Base-by-base conservation (phyloP, 2,113 vertebrate genomes). In the Morone chrysops region DNA sequence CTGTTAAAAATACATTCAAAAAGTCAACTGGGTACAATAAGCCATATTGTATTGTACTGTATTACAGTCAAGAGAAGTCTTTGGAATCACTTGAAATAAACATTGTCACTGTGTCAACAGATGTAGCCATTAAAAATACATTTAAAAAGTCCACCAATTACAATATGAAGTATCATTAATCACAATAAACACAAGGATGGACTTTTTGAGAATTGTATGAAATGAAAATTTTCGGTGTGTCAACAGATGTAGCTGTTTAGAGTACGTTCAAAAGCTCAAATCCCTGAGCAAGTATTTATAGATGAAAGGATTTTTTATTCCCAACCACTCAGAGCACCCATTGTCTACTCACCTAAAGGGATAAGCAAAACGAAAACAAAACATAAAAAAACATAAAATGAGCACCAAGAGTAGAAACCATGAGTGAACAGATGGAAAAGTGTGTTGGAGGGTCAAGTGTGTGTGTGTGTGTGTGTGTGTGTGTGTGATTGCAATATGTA, bases 401-500 rank as follows among this genome's bases (percentile, higher is more conserved):
- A 85, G 82, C 74, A 66, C 80, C 9, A 79, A 80, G 47, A 75
- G n/a, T 36, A 61, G 57, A 82, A 20, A 85, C 59, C 47, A 36
- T 22, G 14, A 77, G 31, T 65, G 82, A 93, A 92, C 92, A 93
- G 92, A 92, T 93, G 91, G 92, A 88, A 83, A 78, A 61, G 71
- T 76, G 70, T 87, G 83, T 86, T 38, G 31, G 53, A 69, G 78
- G 83, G 70, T 86, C 84, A 81, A 67, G 68, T 62, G 77, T 54
- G 70, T 43, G 40, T 63, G 76, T 51, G 71, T 41, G 38, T 51
- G 51, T 63, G 76, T 51, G 77, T 54, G 70, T 43, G 40, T 63
- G 76, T 51, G 71, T 41, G 38, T 51, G 51, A 82, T 78, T 78
- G 96, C 95, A 96, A 97, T 97, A 97, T 97, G 96, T 97, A 95